These are phyloP conservation scores for Parascotia fuliginaria DNA, from an alignment of 2,888 invertebrate species.

Conservation along the genomic window DNA sequence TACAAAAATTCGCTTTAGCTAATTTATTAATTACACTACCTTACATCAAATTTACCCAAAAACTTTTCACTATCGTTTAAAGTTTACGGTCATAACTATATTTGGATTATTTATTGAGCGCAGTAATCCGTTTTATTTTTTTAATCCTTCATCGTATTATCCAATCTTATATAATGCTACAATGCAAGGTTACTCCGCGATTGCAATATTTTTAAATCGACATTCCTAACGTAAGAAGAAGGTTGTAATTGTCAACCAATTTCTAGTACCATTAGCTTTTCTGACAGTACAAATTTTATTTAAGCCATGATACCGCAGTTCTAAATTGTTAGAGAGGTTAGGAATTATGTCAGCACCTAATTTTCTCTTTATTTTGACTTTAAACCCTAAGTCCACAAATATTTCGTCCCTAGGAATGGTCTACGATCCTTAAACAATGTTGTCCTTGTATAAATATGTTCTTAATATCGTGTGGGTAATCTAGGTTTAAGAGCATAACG, in stretches of 20 bases:
- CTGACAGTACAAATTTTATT: too few species aligned
- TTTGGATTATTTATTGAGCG: constrained; percentile 7
- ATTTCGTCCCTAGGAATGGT: constrained; percentile 18
- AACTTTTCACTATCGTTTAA: neutral
- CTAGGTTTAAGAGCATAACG: constrained; percentile 18
- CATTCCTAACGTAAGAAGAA: too few species aligned
- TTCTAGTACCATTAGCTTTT: too few species aligned
- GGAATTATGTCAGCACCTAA: constrained; percentile 29
- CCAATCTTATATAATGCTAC: neutral
- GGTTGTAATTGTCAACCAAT: too few species aligned
- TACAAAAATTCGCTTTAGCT: constrained; percentile 12
- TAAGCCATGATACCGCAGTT: too few species aligned
- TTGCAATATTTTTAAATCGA: too few species aligned
- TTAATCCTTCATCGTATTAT: constrained; percentile 13
- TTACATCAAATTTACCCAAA: neutral
- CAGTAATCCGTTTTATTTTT: constrained; percentile 10
- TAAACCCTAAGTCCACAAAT: constrained; percentile 24
- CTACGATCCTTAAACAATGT: constrained; percentile 16
- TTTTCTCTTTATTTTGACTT: constrained; percentile 23
- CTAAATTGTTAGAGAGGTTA: constrained; percentile 28
- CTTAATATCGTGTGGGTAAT: constrained; percentile 15
- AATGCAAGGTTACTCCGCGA: neutral
- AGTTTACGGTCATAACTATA: neutral
- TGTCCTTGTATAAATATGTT: constrained; percentile 7
- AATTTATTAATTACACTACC: constrained; percentile 1